Percentiles rank a stretch among this genome's conserved stretches.
Evolutionary conservation across 2,888 invertebrate species (phyloP).

Genomic region (Apotomis betuletana): DNA sequence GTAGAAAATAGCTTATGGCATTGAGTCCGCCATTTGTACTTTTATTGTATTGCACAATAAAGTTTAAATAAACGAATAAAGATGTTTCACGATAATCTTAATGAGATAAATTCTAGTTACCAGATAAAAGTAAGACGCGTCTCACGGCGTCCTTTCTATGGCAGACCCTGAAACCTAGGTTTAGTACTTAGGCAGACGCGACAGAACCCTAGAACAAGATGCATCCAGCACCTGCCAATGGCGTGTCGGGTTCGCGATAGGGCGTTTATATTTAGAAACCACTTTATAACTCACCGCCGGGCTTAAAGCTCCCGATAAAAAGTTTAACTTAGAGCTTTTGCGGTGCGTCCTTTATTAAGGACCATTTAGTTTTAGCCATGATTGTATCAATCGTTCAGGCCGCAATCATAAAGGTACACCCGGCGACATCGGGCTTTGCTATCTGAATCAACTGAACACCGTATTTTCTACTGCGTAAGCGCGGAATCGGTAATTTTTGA

Average conservation of each 20-base stretch:
- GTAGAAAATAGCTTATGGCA: too few relatives aligned
- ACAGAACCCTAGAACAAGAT: conserved; percentile 54
- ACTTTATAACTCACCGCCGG: conserved; percentile 80
- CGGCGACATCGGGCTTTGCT: background rate
- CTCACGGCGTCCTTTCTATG: too few relatives aligned
- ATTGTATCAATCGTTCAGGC: conserved; percentile 74
- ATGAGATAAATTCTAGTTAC: too few relatives aligned
- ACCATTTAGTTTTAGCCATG: conserved; percentile 78
- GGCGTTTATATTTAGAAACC: conserved; percentile 82
- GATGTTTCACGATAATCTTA: too few relatives aligned
- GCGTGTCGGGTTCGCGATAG: conserved; percentile 72
- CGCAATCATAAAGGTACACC: conserved; percentile 31
- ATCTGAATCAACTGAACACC: background rate
- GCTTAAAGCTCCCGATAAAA: conserved; percentile 78
- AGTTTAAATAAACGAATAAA: too few relatives aligned
- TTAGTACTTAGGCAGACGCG: conserved; percentile 18
- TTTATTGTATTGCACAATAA: too few relatives aligned
- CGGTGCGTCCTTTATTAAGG: conserved; percentile 75
- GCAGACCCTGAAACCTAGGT: too few relatives aligned
- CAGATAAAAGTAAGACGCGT: too few relatives aligned
- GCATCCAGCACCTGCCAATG: conserved; percentile 81
- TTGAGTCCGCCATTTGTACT: too few relatives aligned
- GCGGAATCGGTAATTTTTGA: background rate
- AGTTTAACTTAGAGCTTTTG: conserved; percentile 72
- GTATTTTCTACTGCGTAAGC: background rate